Base-by-base conservation (phyloP, 2,888 invertebrate species). In the Anodontia alba region DNA sequence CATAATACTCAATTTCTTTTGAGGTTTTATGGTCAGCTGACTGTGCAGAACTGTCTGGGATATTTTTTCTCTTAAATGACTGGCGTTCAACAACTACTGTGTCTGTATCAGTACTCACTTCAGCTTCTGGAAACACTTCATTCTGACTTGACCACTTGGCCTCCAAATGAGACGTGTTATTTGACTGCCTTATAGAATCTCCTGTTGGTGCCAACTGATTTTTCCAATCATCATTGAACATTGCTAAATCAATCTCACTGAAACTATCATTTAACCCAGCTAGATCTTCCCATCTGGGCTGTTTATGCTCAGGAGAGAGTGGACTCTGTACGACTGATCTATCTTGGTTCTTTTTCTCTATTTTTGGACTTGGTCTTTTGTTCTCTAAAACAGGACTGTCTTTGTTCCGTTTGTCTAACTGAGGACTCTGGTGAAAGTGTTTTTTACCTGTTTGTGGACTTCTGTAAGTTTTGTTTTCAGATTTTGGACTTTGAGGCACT, bases 241-340 rank as follows among this genome's bases (percentile, higher is more conserved):
- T 83, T 23, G 89, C 87, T 51, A 89, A 78, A 78, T 87, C 87
- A 67, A 89, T 77, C 49, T 85, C 88, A 76, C 84, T 84, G 76
- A 89, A 89, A 76, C 86, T 87, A 51, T 89, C 88, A 84, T 89
- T 89, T n/a, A 89, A 68, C 5, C 89, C 86, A 20, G 89, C 89
- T 26, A 89, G 74, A 76, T 89, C 89, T 73, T 89, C 89, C 89
- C 89, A 89, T 26, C 89, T 76, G 38, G 89, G 89, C 66, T 88
- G 86, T 46, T 85, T 87, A 72, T 89, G 88, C 54, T 88, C 80
- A 42, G 89, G 89, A 54, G 89, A 89, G 49, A 88, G 51, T 15
- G 89, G 89, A 83, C 89, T 89, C n/a, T 86, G 78, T 17, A 86
- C 81, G 20, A 49, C n/a, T 54, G 78, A 76, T 29, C 73, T 57